Base-by-base conservation (phyloP, 2,797 vertebrate genomes). In the Bradypus variegatus region DNA sequence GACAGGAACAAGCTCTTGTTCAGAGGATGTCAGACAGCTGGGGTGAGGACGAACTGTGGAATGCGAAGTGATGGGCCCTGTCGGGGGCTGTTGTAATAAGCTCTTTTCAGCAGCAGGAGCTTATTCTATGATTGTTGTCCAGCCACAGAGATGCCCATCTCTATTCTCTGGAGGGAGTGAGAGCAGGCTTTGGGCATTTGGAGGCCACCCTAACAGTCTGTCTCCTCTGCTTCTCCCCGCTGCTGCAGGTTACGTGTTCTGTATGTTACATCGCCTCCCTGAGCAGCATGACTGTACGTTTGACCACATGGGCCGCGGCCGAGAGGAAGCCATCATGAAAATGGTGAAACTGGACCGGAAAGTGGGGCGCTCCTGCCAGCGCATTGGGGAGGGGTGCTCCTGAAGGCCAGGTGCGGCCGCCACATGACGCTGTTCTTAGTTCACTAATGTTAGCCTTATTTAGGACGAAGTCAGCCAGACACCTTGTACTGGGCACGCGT, bases 301-400 rank as follows among this genome's bases (percentile, higher is more conserved):
- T 21, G 99, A 99, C 98, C 99, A 99, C 97, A 98, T 98, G 98
- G 98, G 98, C 86, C 98, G 98, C 1, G 99, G 99, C 21, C 98
- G 98, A 1, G 98, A 99, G 97, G 99, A 99, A 97, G 99, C 99
- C 95, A 98, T 99, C 97, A 98, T 98, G 97, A 99, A 99, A 98
- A 99, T 99, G 99, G 99, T 99, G 97, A 99, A 99, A 97, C 98
- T 99, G 98, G 99, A 99, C 97, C 98, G 98, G 96, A 99, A 99
- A 98, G 98, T 99, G 98, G 99, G 99, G 97, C 98, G 99, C 96
- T 99, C 99, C 86, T 99, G 98, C 98, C 99, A 99, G 95, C 98
- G 98, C 97, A 99, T 99, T 41, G 98, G 98, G 93, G 98, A 98
- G 97, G 98, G 98, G 97, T 99, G 98, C 95, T 99, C 98, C 97